phyloP scores from a whole-genome alignment of 2,113 vertebrate genomes.

The Regulus satrapa region DNA sequence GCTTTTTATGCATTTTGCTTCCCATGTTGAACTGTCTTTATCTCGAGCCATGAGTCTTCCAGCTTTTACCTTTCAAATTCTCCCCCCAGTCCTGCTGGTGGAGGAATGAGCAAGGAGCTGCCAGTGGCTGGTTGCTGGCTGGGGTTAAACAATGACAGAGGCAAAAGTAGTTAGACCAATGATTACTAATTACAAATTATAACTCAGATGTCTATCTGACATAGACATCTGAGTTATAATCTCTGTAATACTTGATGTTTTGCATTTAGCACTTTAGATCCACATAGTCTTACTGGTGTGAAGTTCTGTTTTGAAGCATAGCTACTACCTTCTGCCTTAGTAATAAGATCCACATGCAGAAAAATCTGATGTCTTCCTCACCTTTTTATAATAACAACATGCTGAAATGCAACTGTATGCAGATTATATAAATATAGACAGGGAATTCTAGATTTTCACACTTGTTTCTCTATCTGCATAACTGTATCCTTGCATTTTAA shows the following conservation, averaged over 20 bases:
- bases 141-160: not conserved
- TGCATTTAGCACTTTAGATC: not conserved
- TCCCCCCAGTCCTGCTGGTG: too few relatives aligned
- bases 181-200: not conserved
- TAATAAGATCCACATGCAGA: not conserved
- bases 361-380: not conserved
- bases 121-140: not conserved
- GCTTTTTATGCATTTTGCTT: not conserved
- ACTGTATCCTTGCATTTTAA: not conserved
- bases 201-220: not conserved
- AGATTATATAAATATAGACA: not conserved
- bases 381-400: not conserved
- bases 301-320: not conserved
- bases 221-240: too few relatives aligned
- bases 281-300: not conserved
- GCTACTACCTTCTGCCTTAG: not conserved
- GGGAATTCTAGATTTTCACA: not conserved
- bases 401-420: not conserved
- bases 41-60: not conserved
- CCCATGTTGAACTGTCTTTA: not conserved
- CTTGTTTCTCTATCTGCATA: not conserved
- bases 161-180: not conserved
- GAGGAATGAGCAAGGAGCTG: not conserved
- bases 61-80: not conserved
- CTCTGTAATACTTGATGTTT: accelerated